Evolutionary conservation across 2,888 invertebrate genomes (phyloP).

Genomic region (Polydrusus tereticollis): DNA sequence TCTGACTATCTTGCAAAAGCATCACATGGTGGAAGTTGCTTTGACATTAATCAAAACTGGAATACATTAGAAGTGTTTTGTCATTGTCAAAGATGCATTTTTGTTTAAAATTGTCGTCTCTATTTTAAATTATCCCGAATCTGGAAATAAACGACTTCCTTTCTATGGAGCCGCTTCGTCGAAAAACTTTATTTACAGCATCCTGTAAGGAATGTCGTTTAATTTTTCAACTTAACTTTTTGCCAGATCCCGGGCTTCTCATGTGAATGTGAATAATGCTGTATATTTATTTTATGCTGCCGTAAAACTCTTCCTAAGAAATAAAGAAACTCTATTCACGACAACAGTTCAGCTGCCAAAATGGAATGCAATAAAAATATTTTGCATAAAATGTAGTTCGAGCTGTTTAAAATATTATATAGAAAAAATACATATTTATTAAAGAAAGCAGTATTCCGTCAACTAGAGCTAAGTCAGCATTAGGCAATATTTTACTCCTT

Average conservation of each 20-base stretch:
- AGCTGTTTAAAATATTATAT: neutral
- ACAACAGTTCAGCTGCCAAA: constrained; percentile 26
- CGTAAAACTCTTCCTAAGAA: constrained; percentile 27
- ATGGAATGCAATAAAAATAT: neutral
- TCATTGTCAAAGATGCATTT: constrained; percentile 37
- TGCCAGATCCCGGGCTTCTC: constrained; percentile 41
- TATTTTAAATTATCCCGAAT: constrained; percentile 49
- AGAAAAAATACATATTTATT: neutral
- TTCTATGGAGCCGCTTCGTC: constrained; percentile 63
- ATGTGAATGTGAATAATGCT: constrained; percentile 48
- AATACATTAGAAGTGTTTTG: constrained; percentile 27
- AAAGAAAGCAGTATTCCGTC: too few species aligned
- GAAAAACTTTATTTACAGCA: constrained; percentile 66
- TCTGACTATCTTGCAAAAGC: neutral
- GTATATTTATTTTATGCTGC: constrained; percentile 44
- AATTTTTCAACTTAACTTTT: constrained; percentile 48
- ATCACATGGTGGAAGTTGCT: neutral
- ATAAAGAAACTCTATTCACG: constrained; percentile 33
- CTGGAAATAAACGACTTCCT: constrained; percentile 66
- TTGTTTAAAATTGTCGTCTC: constrained; percentile 45
- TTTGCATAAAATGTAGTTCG: constrained; percentile 1
- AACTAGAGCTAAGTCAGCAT: too few species aligned
- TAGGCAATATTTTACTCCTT: too few species aligned
- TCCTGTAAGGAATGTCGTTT: constrained; percentile 52
- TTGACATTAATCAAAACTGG: constrained; percentile 4